Conservation (phyloP, 2,113 vertebrate genomes). For the Irena cyanogastra region DNA sequence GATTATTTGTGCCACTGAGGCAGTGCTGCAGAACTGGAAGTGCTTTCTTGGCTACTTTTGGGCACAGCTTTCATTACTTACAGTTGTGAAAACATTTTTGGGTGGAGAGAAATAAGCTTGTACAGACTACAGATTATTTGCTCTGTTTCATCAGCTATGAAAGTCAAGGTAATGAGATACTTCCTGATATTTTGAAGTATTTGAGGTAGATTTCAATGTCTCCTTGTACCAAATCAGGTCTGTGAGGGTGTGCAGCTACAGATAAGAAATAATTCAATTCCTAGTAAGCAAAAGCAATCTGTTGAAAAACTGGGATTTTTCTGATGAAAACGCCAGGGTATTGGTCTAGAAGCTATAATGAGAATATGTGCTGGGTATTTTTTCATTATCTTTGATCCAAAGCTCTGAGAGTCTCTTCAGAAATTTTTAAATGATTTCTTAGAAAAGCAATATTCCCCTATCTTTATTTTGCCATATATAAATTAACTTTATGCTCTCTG, state of each 20-base stretch:
- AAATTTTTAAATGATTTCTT: not conserved
- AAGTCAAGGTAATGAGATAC: not conserved
- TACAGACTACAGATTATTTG: rapidly evolving
- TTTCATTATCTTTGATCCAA: not conserved
- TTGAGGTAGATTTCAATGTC: not conserved
- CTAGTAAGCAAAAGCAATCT: not conserved
- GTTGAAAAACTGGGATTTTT: not conserved
- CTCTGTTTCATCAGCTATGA: not conserved
- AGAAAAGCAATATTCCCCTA: not conserved
- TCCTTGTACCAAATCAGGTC: not conserved
- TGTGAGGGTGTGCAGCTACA: not conserved
- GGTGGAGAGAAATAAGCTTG: not conserved
- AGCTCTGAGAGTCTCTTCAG: not conserved
- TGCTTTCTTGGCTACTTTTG: not conserved
- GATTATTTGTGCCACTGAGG: not conserved
- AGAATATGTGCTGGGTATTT: not conserved
- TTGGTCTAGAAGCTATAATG: not conserved
- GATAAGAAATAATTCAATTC: not conserved
- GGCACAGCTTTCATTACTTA: not conserved
- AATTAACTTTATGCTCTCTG: not conserved
- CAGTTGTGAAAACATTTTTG: not conserved
- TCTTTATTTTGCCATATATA: not conserved
- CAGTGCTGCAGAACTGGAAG: not conserved
- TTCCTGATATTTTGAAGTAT: not conserved
- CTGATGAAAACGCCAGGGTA: not conserved